Evolutionary conservation across 2,113 vertebrate species (phyloP), one percentile per base, ranked within the genome.

Genomic region (Carassius gibelio): DNA sequence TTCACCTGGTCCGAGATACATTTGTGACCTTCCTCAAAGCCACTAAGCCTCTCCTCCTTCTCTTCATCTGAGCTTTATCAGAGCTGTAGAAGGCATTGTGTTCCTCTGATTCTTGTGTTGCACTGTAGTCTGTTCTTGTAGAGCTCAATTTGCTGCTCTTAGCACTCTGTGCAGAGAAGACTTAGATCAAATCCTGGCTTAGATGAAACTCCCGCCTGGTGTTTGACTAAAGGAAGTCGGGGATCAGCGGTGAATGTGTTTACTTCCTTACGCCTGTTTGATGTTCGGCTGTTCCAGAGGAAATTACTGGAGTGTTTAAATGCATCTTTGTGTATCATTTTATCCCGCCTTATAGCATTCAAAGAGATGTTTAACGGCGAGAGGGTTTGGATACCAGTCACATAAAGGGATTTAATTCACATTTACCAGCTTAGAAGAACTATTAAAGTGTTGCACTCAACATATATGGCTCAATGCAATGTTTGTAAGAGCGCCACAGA

Each of bases 401-500:
- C 81, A 48, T 71, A 81, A 81, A 69, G 23, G 62, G 64, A 81
- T 34, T 34, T 52, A 81, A 34, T 69, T 69, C 42, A 62, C 55
- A 45, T 80, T 80, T 79, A 52, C 38, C 62, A 34, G 79, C 48
- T 57, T 57, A 8, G 61, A 62, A 62, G 34, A 21, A 57, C 76
- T 38, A 86, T 81, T 88, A 21, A 81, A n/a, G 66, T 61, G 61
- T 59, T 71, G 15, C 30, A 8, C 6, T 82, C 79, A 76, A 30
- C 55, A 26, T 45, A 19, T 62, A 50, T 66, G 76, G 10, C 19
- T 59, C 19, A 61, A 10, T 61, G 21, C 57, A n/a, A n/a, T n/a
- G 55, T 57, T 19, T n/a, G 6, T n/a, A 59, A 59, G 57, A 59
- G 57, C 3, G 2, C 17, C 17, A 21, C 36, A 23, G 79, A 42